Evolutionary conservation across 2,888 invertebrate genomes (phyloP).

Genomic region (Pammene fasciana): DNA sequence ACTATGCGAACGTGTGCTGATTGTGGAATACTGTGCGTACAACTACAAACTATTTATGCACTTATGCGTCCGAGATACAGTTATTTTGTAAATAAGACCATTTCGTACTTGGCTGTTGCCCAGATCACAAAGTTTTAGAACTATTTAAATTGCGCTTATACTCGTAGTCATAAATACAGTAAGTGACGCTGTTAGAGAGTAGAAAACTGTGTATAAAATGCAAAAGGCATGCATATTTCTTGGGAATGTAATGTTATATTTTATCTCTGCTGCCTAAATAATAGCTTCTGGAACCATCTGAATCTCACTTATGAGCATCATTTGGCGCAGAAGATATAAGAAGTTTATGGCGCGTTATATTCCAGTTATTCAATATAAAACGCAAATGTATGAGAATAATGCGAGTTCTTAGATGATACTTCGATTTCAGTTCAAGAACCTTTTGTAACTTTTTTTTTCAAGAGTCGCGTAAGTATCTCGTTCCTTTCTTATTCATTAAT

Average conservation of each 20-base stretch:
- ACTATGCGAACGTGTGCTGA: constrained; percentile 42
- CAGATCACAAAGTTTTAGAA: constrained; percentile 21
- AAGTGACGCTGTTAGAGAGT: constrained; percentile 3
- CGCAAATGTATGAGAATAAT: constrained; percentile 33
- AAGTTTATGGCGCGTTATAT: constrained; percentile 38
- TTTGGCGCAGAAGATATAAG: constrained; percentile 39
- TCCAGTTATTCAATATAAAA: constrained; percentile 43
- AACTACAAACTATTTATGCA: constrained; percentile 42
- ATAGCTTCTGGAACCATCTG: constrained; percentile 25
- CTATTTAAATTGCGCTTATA: constrained; percentile 1
- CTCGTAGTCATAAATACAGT: background rate
- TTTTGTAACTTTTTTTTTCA: constrained; percentile 6
- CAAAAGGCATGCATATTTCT: background rate
- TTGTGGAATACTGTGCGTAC: constrained; percentile 40
- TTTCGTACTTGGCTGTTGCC: constrained; percentile 30
- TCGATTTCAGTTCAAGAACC: background rate
- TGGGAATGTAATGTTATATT: background rate
- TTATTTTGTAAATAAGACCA: constrained; percentile 32
- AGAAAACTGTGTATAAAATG: background rate
- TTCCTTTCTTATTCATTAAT: background rate
- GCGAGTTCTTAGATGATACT: constrained; percentile 12
- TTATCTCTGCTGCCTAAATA: constrained; percentile 14
- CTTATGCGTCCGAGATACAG: constrained; percentile 37
- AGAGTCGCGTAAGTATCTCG: background rate
- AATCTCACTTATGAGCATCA: constrained; percentile 40